Base-by-base conservation (phyloP, 2,113 vertebrate species). In the Pterocles orientalis region DNA sequence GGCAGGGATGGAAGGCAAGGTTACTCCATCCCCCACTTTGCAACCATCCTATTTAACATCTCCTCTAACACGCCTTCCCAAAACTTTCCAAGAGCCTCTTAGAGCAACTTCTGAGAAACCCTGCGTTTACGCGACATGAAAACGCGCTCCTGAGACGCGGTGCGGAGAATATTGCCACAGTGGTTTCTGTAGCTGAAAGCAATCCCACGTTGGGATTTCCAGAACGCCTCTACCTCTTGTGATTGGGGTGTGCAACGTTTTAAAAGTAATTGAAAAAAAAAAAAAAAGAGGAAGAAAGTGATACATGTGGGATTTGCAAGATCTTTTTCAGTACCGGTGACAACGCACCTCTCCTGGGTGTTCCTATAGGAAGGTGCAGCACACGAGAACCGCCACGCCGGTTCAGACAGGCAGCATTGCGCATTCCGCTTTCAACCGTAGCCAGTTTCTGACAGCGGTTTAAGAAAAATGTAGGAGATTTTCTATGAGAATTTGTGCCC, bases 311-410 rank as follows among this genome's bases (percentile, higher is more conserved):
- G 45, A 58, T 18, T 45, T 45, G 31, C 6, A 64, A 84, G 75
- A 61, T 2, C 16, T 76, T 81, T 79, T 62, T 57, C 87, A 89
- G 58, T 34, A 3, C 29, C 5, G 10, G 70, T 45, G 72, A 83
- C 68, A 54, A 51, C 3, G 7, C 8, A 12, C 8, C 47, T 25
- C 66, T 83, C 73, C 83, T 18, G 29, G 4, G 3, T 11, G 31
- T 1, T 69, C 78, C 3, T 4, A 0, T 1, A n/a, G 87, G 82
- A 69, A 73, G 25, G 33, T 2, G 7, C 2, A 88, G 60, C 66
- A 57, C 8, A 5, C 2, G 4, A 75, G 85, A 80, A 41, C 29
- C 2, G 4, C 65, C 20, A 10, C 0, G 0, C 45, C 4, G 3
- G 71, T 29, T 71, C 62, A 53, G 79, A 41, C 69, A 90, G 73